Percentiles rank a stretch among this genome's conserved stretches.
These are phyloP conservation scores for Villa cingulata DNA, from an alignment of 2,888 invertebrate species.

Conservation along the genomic window DNA sequence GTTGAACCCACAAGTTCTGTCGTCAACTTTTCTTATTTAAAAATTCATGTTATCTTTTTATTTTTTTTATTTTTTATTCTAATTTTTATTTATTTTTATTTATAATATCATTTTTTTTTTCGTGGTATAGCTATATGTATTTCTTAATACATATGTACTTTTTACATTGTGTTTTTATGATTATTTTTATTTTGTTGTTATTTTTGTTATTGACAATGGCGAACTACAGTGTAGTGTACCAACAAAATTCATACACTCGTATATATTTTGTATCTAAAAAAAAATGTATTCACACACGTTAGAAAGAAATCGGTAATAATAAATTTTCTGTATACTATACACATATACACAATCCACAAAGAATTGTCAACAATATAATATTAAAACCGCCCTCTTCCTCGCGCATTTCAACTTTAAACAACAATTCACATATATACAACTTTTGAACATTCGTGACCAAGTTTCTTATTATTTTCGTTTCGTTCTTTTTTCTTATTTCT, in stretches of 20 bases:
- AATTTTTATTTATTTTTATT: constrained; percentile 6
- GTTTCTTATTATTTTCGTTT: neutral
- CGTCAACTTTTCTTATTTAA: constrained; percentile 9
- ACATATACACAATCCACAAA: neutral
- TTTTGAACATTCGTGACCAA: neutral
- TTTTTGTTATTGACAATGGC: neutral
- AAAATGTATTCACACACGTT: too few species aligned
- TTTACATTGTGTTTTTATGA: constrained; percentile 11
- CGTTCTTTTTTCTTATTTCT: neutral
- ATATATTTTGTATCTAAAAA: too few species aligned
- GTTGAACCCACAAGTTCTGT: constrained; percentile 22
- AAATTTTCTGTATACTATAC: neutral
- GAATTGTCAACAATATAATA: neutral
- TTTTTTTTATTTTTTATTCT: constrained; percentile 3
- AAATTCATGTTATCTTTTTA: too few species aligned
- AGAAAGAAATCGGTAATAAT: neutral
- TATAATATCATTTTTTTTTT: too few species aligned
- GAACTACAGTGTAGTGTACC: neutral
- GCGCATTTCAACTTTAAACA: too few species aligned
- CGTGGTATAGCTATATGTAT: too few species aligned
- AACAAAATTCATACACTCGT: too few species aligned
- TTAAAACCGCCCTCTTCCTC: neutral
- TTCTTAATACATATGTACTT: too few species aligned
- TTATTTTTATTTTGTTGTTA: neutral
- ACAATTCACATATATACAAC: too few species aligned